A percentile compares a stretch with the other conserved stretches of the same genome.
phyloP scores from a whole-genome alignment of 2,888 invertebrate genomes.

The Cephus pygmeus region DNA sequence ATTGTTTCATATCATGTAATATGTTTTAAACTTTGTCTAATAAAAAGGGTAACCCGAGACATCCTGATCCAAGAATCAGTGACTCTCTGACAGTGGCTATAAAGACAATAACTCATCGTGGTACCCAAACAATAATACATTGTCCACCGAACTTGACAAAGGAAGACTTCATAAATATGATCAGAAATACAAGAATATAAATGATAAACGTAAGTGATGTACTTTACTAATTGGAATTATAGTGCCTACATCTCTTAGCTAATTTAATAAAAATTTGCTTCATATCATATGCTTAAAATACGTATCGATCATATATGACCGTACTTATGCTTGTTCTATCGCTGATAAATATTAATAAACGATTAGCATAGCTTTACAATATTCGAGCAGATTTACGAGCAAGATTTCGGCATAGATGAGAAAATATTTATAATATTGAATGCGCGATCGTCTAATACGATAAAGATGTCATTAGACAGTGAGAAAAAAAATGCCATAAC shows the following conservation, averaged over 20 bases:
- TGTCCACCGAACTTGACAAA: constrained; percentile 35
- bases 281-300: neutral
- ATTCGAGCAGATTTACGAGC: neutral
- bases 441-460: no score
- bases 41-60: neutral
- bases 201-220: neutral
- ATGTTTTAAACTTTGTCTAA: neutral
- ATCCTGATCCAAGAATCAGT: constrained; percentile 35
- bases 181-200: constrained; percentile 15
- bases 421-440: neutral
- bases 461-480: no score
- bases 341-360: neutral
- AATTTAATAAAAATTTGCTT: neutral
- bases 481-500: neutral
- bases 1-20: neutral
- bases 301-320: neutral
- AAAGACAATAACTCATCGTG: constrained; percentile 44
- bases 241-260: neutral
- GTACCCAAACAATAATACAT: constrained; percentile 46
- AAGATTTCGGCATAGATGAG: neutral
- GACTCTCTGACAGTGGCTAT: constrained; percentile 36
- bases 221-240: neutral
- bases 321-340: neutral
- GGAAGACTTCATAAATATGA: constrained; percentile 39
- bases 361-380: neutral